These are phyloP conservation scores for Poecilus cupreus DNA, from an alignment of 2,888 invertebrate genomes.

Conservation along the genomic window DNA sequence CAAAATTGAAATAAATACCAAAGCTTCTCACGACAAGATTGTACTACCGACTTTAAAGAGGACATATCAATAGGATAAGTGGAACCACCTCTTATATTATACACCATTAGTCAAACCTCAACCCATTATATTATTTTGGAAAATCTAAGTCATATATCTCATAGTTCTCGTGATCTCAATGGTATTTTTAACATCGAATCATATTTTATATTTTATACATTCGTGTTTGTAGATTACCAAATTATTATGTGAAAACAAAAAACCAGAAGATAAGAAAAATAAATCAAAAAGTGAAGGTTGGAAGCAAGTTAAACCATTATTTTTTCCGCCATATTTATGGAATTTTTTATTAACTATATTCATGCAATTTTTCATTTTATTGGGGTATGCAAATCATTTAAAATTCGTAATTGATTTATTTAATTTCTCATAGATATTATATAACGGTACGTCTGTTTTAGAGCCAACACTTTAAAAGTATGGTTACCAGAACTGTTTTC, in stretches of 20 bases:
- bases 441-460: not conserved
- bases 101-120: no score
- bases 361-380: constrained; percentile 15
- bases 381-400: constrained; percentile 3
- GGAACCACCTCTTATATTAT: no score
- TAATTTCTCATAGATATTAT: not conserved
- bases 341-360: not conserved
- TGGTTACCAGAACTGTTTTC: constrained; percentile 17
- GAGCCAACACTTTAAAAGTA: constrained; percentile 21
- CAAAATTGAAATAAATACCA: no score
- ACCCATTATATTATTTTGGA: no score
- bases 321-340: constrained; percentile 17
- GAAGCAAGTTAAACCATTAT: constrained; percentile 15
- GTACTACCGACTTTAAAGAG: no score
- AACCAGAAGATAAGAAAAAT: no score
- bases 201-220: no score
- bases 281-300: not conserved
- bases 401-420: not conserved
- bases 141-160: no score
- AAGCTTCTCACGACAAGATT: no score
- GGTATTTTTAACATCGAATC: no score
- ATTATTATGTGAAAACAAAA: not conserved
- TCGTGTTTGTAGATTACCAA: not conserved
- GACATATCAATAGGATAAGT: no score
- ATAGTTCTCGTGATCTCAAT: no score